phyloP scores from a whole-genome alignment of 1,140 invertebrate genomes.

The Leucophenga varia region DNA sequence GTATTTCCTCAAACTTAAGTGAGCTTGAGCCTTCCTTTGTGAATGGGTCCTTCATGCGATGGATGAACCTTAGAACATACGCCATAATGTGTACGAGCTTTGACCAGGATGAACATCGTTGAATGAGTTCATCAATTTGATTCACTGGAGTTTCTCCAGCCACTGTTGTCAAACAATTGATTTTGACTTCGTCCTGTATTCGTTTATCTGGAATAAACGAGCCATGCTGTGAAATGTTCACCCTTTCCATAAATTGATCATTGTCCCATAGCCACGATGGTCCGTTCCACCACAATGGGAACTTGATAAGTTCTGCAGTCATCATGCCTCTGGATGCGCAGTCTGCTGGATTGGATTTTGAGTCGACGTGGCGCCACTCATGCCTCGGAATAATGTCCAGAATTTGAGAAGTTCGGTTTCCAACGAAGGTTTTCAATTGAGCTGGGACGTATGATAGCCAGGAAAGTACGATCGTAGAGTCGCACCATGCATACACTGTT shows the following conservation, averaged over 20 bases:
- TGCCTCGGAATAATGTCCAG: not conserved
- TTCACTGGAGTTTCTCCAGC: no score
- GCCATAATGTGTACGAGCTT: not conserved
- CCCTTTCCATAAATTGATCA: not conserved
- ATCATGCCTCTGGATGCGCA: no score
- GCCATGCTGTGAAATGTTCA: not conserved
- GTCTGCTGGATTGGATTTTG: no score
- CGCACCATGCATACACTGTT: no score
- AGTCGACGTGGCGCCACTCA: no score
- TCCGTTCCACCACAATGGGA: no score
- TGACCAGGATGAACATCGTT: not conserved
- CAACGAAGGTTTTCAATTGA: constrained; percentile 1
- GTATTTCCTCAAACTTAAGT: no score
- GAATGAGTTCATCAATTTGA: no score
- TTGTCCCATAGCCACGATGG: constrained; percentile 2
- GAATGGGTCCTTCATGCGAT: not conserved
- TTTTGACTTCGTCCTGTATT: not conserved
- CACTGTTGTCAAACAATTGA: not conserved
- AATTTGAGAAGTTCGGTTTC: not conserved
- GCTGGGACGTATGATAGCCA: not conserved
- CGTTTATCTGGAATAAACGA: not conserved
- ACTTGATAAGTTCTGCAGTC: no score
- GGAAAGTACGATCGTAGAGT: not conserved
- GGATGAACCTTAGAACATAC: not conserved
- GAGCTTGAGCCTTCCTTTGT: not conserved